Conservation (phyloP, 2,888 invertebrate genomes). For the Drosophila hamatofila region DNA sequence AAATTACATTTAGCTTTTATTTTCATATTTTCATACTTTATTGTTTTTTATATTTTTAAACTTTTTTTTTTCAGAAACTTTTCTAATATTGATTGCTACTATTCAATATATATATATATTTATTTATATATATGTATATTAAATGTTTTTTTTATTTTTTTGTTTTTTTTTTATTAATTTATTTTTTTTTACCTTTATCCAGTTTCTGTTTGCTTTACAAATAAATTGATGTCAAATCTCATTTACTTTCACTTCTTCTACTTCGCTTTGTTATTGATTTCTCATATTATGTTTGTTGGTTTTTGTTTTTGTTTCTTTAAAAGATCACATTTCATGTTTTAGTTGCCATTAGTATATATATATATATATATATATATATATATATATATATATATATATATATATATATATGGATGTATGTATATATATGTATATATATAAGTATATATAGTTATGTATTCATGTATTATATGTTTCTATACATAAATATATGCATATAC, state of each 20-base stretch:
- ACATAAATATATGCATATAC: constrained; percentile 72
- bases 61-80: constrained; percentile 43
- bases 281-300: constrained; percentile 50
- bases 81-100: constrained; percentile 58
- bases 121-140: constrained; percentile 21
- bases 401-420: constrained; percentile 69
- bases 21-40: constrained; percentile 11
- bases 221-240: constrained; percentile 55
- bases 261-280: constrained; percentile 46
- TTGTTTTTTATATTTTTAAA: background rate
- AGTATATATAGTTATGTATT: constrained; percentile 64
- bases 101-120: constrained; percentile 35
- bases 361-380: constrained; percentile 67
- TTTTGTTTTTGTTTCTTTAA: constrained; percentile 76
- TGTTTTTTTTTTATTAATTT: too few relatives aligned
- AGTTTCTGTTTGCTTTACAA: constrained; percentile 56
- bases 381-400: constrained; percentile 61
- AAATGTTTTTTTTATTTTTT: constrained; percentile 9
- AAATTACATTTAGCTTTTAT: constrained; percentile 53
- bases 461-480: constrained; percentile 68
- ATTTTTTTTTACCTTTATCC: constrained; percentile 56
- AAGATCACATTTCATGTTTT: constrained; percentile 84
- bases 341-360: constrained; percentile 78
- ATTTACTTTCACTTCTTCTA: constrained; percentile 20
- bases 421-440: constrained; percentile 67